Evolutionary conservation across 35 echinoderm and acorn worm genomes (phyloP), one percentile per base, ranked within the genome.

Genomic region (Amphiura filiformis): DNA sequence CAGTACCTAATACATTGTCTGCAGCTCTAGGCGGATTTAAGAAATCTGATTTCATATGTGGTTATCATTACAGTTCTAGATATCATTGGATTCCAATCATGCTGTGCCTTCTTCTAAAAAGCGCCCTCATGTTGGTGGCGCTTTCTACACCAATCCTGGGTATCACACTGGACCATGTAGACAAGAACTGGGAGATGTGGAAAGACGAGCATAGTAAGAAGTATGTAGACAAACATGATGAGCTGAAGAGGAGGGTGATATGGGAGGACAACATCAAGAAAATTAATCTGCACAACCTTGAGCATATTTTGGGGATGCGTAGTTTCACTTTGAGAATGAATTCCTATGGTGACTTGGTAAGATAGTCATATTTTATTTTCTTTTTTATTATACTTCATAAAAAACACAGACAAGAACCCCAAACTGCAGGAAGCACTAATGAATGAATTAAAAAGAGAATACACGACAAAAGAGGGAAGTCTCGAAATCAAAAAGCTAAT

Each of bases 281-380:
- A 26, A 88, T 95, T 37, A 85, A n/a, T 35, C 77, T 80, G 15
- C 93, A 95, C 65, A 95, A 95, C 75, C 65, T 92, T 0, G 90
- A 95, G 35, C 57, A 95, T 35, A 40, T 33, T 37, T 37, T 95
- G 13, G 76, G 78, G 18, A 86, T 86, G 56, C 90, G 86, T 36
- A 70, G 83, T 3, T 95, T 81, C 81, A 91, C 34, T 15, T 75
- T 91, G 13, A 82, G 86, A 15, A 92, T 95, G 87, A 95, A 95
- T 86, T 30, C 75, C 81, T 95, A 85, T 82, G 90, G 85, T 81
- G 89, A 95, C 57, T 23, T 91, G 93, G 93, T 95, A 80, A 78
- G 93, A n/a, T n/a, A n/a, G n/a, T n/a, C n/a, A n/a, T n/a, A n/a
- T n/a, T n/a, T n/a, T n/a, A n/a, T n/a, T n/a, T n/a, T n/a, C n/a